Conservation (phyloP, 2,113 vertebrate species). For the Proteles cristata region DNA sequence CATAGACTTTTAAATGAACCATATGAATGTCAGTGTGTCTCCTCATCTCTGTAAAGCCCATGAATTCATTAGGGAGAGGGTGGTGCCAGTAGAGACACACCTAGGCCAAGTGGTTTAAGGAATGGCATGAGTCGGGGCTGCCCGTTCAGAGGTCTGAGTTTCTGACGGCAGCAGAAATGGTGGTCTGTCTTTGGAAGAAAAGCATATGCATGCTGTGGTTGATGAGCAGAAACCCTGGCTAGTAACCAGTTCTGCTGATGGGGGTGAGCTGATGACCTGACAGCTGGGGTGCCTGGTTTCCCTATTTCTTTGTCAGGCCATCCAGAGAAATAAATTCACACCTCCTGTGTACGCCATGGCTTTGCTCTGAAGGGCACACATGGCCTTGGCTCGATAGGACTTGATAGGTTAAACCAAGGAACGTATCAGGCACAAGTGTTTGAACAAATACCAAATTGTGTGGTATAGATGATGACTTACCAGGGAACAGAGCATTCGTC, state of each 20-base stretch:
- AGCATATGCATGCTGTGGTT: neutral
- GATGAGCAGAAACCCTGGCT: neutral
- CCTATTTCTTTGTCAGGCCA: neutral
- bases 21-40: neutral
- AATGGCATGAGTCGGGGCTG: neutral
- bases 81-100: neutral
- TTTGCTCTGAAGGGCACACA: neutral
- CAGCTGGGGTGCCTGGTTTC: neutral
- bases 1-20: neutral
- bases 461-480: neutral
- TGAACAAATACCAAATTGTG: neutral
- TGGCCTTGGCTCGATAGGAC: neutral
- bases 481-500: neutral
- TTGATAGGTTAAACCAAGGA: neutral
- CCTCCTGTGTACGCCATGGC: neutral
- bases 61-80: neutral
- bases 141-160: neutral
- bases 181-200: neutral
- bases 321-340: neutral
- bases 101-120: neutral
- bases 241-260: neutral
- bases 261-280: neutral
- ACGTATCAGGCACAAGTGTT: neutral
- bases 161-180: neutral
- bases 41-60: neutral